phyloP scores from a whole-genome alignment of 2,113 vertebrate genomes.

The Leucoraja erinaceus region DNA sequence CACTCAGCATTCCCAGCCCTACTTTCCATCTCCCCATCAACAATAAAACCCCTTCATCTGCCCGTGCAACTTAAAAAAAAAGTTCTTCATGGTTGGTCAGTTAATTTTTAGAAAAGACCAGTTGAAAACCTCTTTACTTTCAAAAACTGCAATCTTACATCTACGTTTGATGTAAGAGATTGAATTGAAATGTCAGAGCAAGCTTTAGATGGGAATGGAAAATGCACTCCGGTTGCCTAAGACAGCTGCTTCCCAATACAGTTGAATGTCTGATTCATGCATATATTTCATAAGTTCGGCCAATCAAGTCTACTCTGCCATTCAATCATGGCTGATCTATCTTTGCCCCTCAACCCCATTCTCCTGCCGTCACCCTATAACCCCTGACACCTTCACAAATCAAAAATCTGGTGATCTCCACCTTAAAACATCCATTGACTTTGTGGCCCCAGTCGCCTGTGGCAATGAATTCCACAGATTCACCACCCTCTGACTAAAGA shows the following conservation, averaged over 20 bases:
- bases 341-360: no score
- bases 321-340: no score
- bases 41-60: not conserved
- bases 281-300: no score
- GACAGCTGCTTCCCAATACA: not conserved
- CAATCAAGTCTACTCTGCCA: no score
- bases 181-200: conserved; percentile 10
- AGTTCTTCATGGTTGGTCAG: not conserved
- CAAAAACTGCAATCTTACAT: not conserved
- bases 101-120: not conserved
- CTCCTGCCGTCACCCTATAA: no score
- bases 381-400: no score
- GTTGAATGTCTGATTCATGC: not conserved
- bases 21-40: not conserved
- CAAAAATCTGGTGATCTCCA: no score
- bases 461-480: no score
- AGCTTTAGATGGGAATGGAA: not conserved
- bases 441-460: no score
- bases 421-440: no score
- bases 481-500: no score
- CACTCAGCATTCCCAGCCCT: not conserved
- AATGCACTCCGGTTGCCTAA: not conserved
- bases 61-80: not conserved
- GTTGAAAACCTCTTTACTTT: not conserved
- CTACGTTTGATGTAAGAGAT: not conserved